Evolutionary conservation across 2,888 invertebrate species (phyloP).

Genomic region (Zaprionus lineosus): DNA sequence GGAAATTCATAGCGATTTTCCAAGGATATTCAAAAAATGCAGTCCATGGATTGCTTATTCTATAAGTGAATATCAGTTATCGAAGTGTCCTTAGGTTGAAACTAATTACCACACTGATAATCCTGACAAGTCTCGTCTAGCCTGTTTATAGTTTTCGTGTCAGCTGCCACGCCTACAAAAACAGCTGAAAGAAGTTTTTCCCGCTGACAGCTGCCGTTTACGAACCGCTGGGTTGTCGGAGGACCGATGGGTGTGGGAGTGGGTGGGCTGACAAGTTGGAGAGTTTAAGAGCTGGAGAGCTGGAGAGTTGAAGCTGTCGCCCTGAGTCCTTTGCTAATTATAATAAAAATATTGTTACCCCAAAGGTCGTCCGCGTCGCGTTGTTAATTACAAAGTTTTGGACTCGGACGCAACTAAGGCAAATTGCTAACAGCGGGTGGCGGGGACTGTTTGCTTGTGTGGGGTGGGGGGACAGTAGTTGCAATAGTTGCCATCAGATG

Average conservation of each 20-base stretch:
- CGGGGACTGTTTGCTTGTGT: not conserved
- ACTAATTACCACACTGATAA: no score
- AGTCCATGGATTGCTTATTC: no score
- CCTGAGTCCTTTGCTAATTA: conserved; percentile 41
- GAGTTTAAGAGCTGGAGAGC: conserved; percentile 14
- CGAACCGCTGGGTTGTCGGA: not conserved
- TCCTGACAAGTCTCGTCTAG: no score
- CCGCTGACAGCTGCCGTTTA: not conserved
- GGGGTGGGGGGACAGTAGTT: conserved; percentile 1
- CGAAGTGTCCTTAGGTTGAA: no score
- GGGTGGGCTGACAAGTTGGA: conserved; percentile 37
- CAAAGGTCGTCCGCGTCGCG: conserved; percentile 49
- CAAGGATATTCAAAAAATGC: no score
- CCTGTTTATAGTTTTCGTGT: no score
- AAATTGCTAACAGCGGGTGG: conserved; percentile 46
- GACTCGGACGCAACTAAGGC: conserved; percentile 65
- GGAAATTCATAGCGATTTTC: no score
- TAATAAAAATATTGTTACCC: conserved; percentile 51
- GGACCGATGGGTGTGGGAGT: no score
- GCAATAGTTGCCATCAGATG: conserved; percentile 23
- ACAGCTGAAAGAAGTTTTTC: not conserved
- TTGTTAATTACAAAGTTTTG: conserved; percentile 71
- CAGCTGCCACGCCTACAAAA: not conserved
- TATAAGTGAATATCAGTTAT: no score
- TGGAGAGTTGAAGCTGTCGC: conserved; percentile 16